Conservation (phyloP, 2,888 invertebrate genomes). For the Stenurella melanura region DNA sequence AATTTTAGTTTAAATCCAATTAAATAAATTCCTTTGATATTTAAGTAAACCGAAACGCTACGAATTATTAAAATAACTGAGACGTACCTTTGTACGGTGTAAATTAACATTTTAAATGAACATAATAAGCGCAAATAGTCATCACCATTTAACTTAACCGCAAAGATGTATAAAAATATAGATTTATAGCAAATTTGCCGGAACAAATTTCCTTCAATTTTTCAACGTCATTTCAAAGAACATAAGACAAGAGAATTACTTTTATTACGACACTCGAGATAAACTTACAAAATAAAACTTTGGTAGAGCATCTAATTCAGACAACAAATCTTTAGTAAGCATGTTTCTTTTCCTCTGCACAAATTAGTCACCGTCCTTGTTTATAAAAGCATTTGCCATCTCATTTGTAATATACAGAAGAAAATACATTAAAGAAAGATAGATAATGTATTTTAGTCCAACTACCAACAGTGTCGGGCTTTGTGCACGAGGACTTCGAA, state of each 20-base stretch:
- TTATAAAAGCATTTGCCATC: conserved; percentile 38
- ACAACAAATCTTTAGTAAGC: conserved; percentile 60
- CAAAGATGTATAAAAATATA: conserved; percentile 26
- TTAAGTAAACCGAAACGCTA: conserved; percentile 12
- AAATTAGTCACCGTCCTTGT: conserved; percentile 50
- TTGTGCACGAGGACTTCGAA: conserved; percentile 9
- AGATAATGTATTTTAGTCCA: conserved; percentile 30
- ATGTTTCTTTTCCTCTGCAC: conserved; percentile 45
- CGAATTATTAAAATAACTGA: conserved; percentile 12
- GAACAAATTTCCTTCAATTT: conserved; percentile 40
- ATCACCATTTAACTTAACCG: background rate
- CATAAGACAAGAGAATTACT: conserved; percentile 52
- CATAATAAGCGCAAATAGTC: background rate
- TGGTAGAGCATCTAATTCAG: conserved; percentile 57
- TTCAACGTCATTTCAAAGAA: conserved; percentile 42
- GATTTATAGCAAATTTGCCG: conserved; percentile 40
- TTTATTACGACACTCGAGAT: conserved; percentile 58
- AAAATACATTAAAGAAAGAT: conserved; percentile 35
- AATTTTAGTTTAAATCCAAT: conserved; percentile 7
- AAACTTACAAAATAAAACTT: conserved; percentile 59
- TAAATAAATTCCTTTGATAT: conserved; percentile 1
- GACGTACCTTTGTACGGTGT: background rate
- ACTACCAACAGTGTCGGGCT: background rate
- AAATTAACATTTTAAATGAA: background rate
- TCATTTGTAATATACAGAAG: conserved; percentile 29